phyloP scores from a whole-genome alignment of 2,888 invertebrate genomes.

The Trileptium ribeirensis region DNA sequence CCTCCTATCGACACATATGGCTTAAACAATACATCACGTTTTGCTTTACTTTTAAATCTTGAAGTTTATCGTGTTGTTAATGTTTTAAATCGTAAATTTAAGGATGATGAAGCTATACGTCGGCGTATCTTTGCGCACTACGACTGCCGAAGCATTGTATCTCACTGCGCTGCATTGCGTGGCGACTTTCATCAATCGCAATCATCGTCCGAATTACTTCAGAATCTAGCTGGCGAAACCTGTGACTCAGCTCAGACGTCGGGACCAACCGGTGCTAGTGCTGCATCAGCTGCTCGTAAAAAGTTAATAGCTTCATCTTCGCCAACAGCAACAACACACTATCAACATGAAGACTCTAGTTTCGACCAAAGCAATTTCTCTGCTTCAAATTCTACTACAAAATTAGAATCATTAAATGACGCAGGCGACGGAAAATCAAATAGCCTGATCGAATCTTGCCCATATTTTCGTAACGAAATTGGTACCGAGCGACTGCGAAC shows the following conservation, averaged over 20 bases:
- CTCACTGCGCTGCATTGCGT: background rate
- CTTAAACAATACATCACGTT: too few relatives aligned
- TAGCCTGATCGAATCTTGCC: slow-evolving; percentile 45
- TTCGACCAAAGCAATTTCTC: background rate
- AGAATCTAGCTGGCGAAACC: background rate
- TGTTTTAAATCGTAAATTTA: too few relatives aligned
- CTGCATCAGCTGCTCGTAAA: background rate
- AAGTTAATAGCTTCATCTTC: background rate
- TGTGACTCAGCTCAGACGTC: background rate
- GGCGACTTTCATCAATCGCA: background rate
- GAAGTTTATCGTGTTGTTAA: too few relatives aligned
- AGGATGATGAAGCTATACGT: slow-evolving; percentile 2
- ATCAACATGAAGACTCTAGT: too few relatives aligned
- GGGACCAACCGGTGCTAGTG: background rate
- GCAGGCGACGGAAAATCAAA: slow-evolving; percentile 34
- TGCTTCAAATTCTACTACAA: background rate
- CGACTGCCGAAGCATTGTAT: slow-evolving; percentile 17
- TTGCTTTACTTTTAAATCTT: too few relatives aligned
- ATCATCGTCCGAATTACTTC: background rate
- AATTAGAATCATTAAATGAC: background rate
- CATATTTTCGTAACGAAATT: slow-evolving; percentile 48
- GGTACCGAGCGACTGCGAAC: slow-evolving; percentile 38
- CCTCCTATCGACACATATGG: too few relatives aligned
- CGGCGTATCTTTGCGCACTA: slow-evolving; percentile 20
- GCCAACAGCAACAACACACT: too few relatives aligned